Conservation (phyloP, 64 coral and sea anemone genomes). For the Pocillopora verrucosa region DNA sequence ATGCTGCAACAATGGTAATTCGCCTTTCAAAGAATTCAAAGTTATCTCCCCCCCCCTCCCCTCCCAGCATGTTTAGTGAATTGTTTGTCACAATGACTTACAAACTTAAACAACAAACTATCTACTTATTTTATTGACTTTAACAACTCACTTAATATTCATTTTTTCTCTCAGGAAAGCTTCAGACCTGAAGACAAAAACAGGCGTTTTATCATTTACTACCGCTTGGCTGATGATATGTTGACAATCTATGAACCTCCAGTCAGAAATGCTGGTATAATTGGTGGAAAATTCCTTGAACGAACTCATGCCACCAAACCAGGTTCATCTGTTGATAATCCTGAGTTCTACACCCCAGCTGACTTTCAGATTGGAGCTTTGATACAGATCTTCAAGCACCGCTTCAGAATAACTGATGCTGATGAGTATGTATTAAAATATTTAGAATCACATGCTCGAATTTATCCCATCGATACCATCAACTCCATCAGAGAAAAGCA, state of each 20-base stretch:
- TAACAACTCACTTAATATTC: background rate
- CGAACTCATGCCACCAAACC: conserved; percentile 89
- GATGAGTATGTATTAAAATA: conserved; percentile 98
- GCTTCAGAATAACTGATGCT: conserved; percentile 89
- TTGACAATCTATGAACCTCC: conserved; percentile 97
- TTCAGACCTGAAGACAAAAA: conserved; percentile 95
- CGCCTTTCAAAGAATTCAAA: background rate
- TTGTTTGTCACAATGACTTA: background rate
- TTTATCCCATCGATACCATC: conserved; percentile 85
- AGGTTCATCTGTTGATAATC: conserved; percentile 89
- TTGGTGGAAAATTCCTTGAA: conserved; percentile 96
- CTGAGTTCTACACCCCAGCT: conserved; percentile 96
- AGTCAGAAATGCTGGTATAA: conserved; percentile 95
- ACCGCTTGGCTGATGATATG: conserved; percentile 95
- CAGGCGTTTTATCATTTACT: conserved; percentile 93
- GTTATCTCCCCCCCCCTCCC: no score
- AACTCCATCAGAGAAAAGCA: conserved; percentile 91
- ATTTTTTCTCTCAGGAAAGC: conserved; percentile 63
- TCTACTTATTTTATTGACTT: background rate
- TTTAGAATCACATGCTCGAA: conserved; percentile 81
- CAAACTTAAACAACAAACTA: background rate
- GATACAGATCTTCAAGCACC: conserved; percentile 95
- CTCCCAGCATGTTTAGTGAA: no score
- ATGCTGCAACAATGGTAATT: conserved; percentile 91
- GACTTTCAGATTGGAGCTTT: conserved; percentile 90